Percentiles rank a stretch among this genome's conserved stretches.
Evolutionary conservation across 1,140 invertebrate genomes (phyloP).

Genomic region (Plodia interpunctella): DNA sequence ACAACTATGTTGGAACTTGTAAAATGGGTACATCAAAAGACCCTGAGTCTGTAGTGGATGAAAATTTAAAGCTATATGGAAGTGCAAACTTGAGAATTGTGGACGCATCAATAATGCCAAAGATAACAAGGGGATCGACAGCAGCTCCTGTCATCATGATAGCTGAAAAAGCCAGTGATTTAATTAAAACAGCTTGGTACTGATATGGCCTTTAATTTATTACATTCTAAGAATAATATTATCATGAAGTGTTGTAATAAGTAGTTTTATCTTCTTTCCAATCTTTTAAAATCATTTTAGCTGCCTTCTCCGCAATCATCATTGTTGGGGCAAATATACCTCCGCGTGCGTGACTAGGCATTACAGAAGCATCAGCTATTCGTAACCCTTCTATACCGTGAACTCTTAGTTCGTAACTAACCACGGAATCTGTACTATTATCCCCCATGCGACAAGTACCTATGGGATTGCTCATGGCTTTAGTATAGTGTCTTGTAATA

Average conservation of each 20-base stretch:
- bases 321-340: conserved; percentile 73
- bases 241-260: conserved; percentile 37
- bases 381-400: conserved; percentile 69
- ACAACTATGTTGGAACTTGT: conserved; percentile 85
- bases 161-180: conserved; percentile 90
- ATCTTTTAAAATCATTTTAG: conserved; percentile 61
- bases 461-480: conserved; percentile 78
- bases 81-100: conserved; percentile 83
- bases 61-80: conserved; percentile 83
- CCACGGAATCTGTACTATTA: conserved; percentile 75
- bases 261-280: conserved; percentile 65
- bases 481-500: conserved; percentile 81
- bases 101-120: conserved; percentile 88
- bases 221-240: conserved; percentile 10
- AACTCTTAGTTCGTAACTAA: conserved; percentile 73
- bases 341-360: conserved; percentile 71
- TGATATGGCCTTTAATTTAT: conserved; percentile 50
- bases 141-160: conserved; percentile 90
- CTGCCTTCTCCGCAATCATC: conserved; percentile 77
- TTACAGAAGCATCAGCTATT: conserved; percentile 75
- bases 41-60: conserved; percentile 85
- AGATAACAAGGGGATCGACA: conserved; percentile 83
- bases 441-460: conserved; percentile 80
- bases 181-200: conserved; percentile 85
- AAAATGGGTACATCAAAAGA: conserved; percentile 88